These are phyloP conservation scores for Halcyon leucocephala DNA, from an alignment of 2,797 vertebrate genomes.

Conservation along the genomic window DNA sequence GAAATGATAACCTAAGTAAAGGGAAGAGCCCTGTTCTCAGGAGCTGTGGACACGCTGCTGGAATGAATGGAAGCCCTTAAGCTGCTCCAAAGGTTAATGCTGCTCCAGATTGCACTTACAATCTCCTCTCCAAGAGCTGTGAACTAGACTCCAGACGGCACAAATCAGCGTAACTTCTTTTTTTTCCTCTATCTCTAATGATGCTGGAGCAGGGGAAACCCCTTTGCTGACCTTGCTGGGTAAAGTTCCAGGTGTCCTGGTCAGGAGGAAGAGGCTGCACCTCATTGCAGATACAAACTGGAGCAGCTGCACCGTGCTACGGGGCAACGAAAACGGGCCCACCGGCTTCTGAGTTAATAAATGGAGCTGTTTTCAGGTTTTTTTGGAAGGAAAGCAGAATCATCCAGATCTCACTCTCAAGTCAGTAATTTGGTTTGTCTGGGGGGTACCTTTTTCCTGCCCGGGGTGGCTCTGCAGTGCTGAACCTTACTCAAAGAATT, in stretches of 20 bases:
- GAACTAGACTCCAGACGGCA: fast-evolving
- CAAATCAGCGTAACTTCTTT: background rate
- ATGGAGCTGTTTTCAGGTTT: background rate
- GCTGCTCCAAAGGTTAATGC: background rate
- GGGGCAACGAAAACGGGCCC: background rate
- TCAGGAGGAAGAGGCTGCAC: background rate
- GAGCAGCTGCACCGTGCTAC: background rate
- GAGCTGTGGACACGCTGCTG: background rate
- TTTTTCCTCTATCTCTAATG: background rate
- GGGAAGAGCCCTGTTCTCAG: background rate
- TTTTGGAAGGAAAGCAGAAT: background rate
- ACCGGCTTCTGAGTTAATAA: background rate
- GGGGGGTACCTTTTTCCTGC: background rate
- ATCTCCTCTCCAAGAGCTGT: background rate
- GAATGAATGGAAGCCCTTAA: background rate
- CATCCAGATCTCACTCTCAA: background rate
- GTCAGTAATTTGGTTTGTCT: background rate
- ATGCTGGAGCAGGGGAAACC: background rate
- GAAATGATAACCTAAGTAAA: background rate
- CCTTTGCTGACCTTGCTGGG: background rate
- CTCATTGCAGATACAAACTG: background rate
- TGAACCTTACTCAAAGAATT: background rate
- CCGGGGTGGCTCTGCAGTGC: background rate
- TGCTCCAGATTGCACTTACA: background rate
- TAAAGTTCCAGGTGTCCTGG: background rate